Percentiles rank a stretch among this genome's conserved stretches.
Evolutionary conservation across 2,797 vertebrate species (phyloP).

Genomic region (Ficedula albicollis): DNA sequence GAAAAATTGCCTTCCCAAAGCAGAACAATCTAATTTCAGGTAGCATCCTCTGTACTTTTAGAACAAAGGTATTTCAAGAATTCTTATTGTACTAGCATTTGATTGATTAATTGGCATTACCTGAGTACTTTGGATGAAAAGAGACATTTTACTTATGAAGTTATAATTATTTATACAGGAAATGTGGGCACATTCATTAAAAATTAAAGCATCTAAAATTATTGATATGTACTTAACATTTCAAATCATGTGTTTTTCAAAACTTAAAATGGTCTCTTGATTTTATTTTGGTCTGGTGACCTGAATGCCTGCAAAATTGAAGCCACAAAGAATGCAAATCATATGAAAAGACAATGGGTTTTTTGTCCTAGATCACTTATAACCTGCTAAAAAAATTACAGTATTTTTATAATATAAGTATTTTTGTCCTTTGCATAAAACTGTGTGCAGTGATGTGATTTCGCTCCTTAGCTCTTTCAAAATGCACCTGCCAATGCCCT

Average conservation of each 20-base stretch:
- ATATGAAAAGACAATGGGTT: not conserved
- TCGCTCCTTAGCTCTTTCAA: not conserved
- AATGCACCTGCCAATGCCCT: not conserved
- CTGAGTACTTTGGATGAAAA: not conserved
- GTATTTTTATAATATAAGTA: fast-evolving
- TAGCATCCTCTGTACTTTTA: not conserved
- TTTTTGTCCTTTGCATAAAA: not conserved
- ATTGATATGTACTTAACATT: not conserved
- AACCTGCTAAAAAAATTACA: not conserved
- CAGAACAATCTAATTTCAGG: constrained; percentile 29
- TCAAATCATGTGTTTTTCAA: not conserved
- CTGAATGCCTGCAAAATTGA: not conserved
- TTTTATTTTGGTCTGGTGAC: not conserved
- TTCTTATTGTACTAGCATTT: not conserved
- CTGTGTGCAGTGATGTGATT: not conserved
- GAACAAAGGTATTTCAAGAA: constrained; percentile 17
- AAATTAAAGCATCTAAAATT: constrained; percentile 18
- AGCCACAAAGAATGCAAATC: not conserved
- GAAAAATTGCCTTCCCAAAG: not conserved
- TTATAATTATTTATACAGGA: constrained; percentile 17
- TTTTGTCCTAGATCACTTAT: not conserved
- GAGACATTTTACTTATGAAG: not conserved
- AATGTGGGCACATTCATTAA: not conserved
- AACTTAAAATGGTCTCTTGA: not conserved
- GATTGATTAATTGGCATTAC: not conserved